Base-by-base conservation (phyloP, 37 sponge, comb jelly and placozoan species). In the Halichondria panicea region DNA sequence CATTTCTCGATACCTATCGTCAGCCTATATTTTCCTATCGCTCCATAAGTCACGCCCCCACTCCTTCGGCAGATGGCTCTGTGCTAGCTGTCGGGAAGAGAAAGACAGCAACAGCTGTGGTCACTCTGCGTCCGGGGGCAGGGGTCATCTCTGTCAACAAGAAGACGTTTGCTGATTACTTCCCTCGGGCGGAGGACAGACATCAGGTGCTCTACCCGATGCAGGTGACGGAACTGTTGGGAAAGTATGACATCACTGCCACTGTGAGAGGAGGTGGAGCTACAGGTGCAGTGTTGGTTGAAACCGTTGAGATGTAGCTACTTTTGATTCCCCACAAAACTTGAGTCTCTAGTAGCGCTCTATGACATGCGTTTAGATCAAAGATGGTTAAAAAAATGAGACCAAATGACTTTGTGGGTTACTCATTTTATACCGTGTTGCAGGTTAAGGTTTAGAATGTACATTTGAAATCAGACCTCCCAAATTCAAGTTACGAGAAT, bases 191-290 rank as follows among this genome's bases (percentile, higher is more conserved):
- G n/a, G 68, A 87, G 60, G 79, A 91, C 37, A 67, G 84, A 42
- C 85, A 84, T 60, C 93, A 93, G 54, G 84, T 88, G 4, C 46
- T 93, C 36, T 93, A 79, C 70, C 93, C 93, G 2, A 55, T 93
- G 25, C 32, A 75, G 22, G 27, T 80, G 25, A 71, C 78, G 8
- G 70, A 63, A 0, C 27, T 8, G 1, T n/a, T 88, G 69, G 86
- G 83, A 0, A 38, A 43, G 28, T 88, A 41, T 58, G 81, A 80
- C 57, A 69, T 93, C 15, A 24, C 32, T 35, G 78, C 76, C 1
- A 12, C 13, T 19, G 93, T 88, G 13, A 62, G 25, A 28, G 93
- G 90, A 41, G 93, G 93, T 40, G 92, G 92, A 28, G 54, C 45
- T 18, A 74, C 89, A 43, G 89, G 89, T 89, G n/a, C n/a, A n/a